phyloP scores from a whole-genome alignment of 1,140 invertebrate genomes.

The Saxidomus purpurata region DNA sequence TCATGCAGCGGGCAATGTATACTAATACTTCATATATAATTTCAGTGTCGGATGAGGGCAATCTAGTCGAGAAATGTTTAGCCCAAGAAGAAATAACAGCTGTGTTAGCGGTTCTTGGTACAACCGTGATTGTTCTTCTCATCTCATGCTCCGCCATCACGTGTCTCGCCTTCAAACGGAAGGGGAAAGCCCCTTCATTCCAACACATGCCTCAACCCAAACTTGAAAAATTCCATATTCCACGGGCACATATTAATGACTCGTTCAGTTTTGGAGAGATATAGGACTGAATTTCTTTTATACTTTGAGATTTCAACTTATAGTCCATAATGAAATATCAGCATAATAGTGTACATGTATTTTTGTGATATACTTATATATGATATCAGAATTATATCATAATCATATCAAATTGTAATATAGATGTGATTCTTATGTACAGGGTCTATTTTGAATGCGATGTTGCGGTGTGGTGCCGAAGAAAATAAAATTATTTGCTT shows the following conservation, averaged over 20 bases:
- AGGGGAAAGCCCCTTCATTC: background rate
- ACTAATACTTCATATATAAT: background rate
- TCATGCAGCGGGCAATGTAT: too few species aligned
- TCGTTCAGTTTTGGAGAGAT: constrained; percentile 1
- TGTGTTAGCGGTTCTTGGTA: background rate
- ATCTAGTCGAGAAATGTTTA: background rate
- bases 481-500: too few species aligned
- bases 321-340: too few species aligned
- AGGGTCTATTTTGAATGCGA: too few species aligned
- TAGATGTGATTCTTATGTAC: too few species aligned
- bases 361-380: too few species aligned
- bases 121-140: background rate
- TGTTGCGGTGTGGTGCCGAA: too few species aligned
- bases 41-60: background rate
- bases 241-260: constrained; percentile 18
- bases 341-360: too few species aligned
- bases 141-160: background rate
- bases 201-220: background rate
- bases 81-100: background rate
- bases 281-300: background rate
- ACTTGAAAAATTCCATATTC: background rate
- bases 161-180: background rate
- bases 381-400: too few species aligned
- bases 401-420: too few species aligned
- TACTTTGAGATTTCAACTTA: too few species aligned